Conservation (phyloP, 2,113 vertebrate genomes). For the Heliornis fulica region DNA sequence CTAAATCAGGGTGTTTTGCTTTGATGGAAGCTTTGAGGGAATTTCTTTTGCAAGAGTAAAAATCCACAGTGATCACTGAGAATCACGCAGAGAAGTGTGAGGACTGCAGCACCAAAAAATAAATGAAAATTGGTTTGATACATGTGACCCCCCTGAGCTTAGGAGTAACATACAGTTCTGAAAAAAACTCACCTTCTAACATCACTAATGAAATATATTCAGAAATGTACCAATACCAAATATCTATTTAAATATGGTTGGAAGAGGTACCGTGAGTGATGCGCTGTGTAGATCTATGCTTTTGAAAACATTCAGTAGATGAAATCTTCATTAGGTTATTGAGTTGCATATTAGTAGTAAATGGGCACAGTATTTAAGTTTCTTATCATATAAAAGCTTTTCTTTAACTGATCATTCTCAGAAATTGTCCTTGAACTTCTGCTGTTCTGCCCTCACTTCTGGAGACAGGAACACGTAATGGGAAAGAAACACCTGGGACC, state of each 20-base stretch:
- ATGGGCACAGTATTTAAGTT: neutral
- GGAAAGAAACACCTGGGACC: conserved; percentile 9
- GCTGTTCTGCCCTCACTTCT: neutral
- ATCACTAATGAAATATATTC: neutral
- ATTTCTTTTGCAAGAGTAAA: neutral
- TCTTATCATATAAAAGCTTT: neutral
- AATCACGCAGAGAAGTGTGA: neutral
- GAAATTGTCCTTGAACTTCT: neutral
- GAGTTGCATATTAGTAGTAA: neutral
- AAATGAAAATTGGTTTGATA: neutral
- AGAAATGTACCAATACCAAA: neutral
- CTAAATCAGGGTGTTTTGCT: neutral
- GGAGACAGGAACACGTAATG: neutral
- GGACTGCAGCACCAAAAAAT: neutral
- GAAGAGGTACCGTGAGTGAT: neutral
- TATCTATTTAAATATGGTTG: neutral
- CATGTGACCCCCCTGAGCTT: neutral
- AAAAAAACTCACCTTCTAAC: neutral
- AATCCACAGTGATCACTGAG: neutral
- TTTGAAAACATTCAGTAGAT: neutral
- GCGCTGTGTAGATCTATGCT: neutral
- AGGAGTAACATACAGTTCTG: neutral
- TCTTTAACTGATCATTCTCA: neutral
- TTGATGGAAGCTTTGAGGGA: neutral
- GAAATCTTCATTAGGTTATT: neutral